A percentile compares a stretch with the other conserved stretches of the same genome.
Conservation (phyloP, 2,888 invertebrate genomes). For the Hymenopus coronatus region DNA sequence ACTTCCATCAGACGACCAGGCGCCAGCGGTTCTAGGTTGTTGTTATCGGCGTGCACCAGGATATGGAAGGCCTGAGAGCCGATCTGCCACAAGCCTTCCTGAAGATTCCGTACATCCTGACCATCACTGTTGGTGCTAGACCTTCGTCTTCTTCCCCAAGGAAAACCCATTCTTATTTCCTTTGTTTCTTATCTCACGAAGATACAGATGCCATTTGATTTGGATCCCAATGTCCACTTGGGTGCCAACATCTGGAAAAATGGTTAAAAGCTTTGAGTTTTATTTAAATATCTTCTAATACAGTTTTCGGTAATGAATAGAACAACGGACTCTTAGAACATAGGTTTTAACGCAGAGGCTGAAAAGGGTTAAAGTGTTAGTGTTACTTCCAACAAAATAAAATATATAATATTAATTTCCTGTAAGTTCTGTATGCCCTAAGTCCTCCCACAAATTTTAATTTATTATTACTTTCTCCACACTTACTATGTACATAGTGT, state of each 20-base stretch:
- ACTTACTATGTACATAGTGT: too few relatives aligned
- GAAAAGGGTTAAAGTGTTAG: too few relatives aligned
- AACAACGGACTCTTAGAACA: too few relatives aligned
- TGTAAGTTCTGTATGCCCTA: too few relatives aligned
- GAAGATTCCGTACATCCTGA: conserved; percentile 63
- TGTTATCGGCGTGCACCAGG: conserved; percentile 54
- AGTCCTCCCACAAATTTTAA: too few relatives aligned
- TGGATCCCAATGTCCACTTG: neutral
- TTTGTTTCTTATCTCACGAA: neutral
- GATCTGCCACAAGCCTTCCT: conserved; percentile 74
- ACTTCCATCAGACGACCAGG: conserved; percentile 12
- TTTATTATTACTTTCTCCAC: too few relatives aligned
- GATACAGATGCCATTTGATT: neutral
- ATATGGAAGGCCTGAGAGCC: conserved; percentile 76
- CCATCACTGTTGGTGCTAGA: neutral
- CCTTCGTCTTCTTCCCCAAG: neutral
- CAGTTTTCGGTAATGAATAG: too few relatives aligned
- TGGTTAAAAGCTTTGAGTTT: neutral
- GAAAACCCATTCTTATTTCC: neutral
- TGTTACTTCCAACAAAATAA: too few relatives aligned
- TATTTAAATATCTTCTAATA: neutral
- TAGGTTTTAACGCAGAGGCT: too few relatives aligned
- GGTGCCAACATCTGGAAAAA: neutral
- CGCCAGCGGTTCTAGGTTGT: neutral
- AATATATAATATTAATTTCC: too few relatives aligned